Conservation (phyloP, 2,797 vertebrate species). For the Cyprinodon diabolis region DNA sequence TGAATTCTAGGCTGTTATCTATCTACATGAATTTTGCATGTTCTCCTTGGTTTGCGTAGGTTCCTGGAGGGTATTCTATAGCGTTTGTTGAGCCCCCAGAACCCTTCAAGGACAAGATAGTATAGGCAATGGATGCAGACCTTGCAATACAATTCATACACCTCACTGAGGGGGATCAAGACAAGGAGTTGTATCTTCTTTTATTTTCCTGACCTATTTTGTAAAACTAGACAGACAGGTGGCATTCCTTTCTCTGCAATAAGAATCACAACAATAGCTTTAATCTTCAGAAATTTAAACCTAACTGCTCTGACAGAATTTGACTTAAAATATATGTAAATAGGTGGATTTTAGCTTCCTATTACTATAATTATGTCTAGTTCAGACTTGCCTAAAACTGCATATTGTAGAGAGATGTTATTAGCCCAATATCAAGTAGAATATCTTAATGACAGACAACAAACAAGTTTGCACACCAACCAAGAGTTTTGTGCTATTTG, state of each 20-base stretch:
- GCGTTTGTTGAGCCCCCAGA: too few species aligned
- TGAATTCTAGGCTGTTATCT: background rate
- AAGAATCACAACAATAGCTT: background rate
- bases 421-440: background rate
- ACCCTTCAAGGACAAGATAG: background rate
- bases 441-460: background rate
- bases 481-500: background rate
- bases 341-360: background rate
- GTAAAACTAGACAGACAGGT: background rate
- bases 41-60: too few species aligned
- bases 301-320: background rate
- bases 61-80: too few species aligned
- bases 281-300: constrained; percentile 4
- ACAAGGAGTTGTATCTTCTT: background rate
- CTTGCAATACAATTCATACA: background rate
- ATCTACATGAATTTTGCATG: background rate
- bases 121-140: background rate
- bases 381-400: background rate
- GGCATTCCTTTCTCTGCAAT: background rate
- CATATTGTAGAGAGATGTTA: background rate
- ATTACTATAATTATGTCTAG: background rate
- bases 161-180: background rate
- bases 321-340: background rate
- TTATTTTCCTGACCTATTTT: background rate
- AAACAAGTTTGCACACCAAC: background rate